Percentiles rank a stretch among this genome's conserved stretches.
Conservation (phyloP, 2,113 vertebrate species). For the Hiodon alosoides region DNA sequence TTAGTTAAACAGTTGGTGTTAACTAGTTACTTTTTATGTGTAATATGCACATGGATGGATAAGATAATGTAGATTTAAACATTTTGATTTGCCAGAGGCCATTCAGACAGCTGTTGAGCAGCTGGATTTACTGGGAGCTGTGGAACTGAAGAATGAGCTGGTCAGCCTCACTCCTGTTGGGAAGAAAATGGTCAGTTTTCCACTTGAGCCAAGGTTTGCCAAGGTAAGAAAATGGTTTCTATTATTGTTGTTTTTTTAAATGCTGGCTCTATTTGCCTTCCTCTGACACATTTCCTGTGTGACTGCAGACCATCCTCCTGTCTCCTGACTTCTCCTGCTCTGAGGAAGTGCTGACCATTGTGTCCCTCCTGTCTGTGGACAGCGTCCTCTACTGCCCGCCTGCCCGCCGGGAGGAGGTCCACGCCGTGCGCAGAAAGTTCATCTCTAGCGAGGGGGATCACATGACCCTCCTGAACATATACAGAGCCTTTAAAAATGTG, state of each 20-base stretch:
- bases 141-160: constrained; percentile 73
- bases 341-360: constrained; percentile 85
- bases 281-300: background rate
- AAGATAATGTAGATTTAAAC: background rate
- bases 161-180: constrained; percentile 77
- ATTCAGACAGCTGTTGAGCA: constrained; percentile 77
- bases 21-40: too few relatives aligned
- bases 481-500: constrained; percentile 83
- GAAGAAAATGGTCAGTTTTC: constrained; percentile 92
- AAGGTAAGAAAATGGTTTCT: constrained; percentile 64
- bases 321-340: constrained; percentile 83
- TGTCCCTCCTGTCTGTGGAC: constrained; percentile 88
- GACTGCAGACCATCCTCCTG: constrained; percentile 78
- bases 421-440: constrained; percentile 80
- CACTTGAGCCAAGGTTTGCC: constrained; percentile 86
- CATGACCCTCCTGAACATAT: constrained; percentile 81
- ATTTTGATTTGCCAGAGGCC: constrained; percentile 64
- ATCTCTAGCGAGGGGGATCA: constrained; percentile 88
- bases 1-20: too few relatives aligned
- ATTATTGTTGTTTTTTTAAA: background rate
- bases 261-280: background rate
- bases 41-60: too few relatives aligned
- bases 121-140: constrained; percentile 81
- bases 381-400: constrained; percentile 84
- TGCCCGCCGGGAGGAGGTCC: constrained; percentile 77